Evolutionary conservation across 2,888 invertebrate species (phyloP).

Genomic region (Lasioglossum calceatum): DNA sequence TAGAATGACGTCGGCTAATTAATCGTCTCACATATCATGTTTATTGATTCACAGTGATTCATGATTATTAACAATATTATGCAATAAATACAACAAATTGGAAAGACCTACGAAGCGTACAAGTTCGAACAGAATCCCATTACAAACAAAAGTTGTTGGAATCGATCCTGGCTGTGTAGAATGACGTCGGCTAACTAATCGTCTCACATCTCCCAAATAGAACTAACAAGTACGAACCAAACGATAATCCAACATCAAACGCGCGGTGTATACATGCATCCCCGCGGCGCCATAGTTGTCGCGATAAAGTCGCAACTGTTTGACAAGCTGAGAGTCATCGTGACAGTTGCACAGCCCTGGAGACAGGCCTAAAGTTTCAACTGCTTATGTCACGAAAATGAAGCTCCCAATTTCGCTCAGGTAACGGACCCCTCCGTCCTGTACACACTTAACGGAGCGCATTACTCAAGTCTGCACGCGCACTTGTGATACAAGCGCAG

Average conservation of each 20-base stretch:
- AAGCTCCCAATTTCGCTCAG: neutral
- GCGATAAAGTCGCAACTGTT: neutral
- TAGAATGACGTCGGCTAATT: neutral
- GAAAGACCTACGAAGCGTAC: no score
- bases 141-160: neutral
- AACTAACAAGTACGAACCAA: neutral
- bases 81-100: no score
- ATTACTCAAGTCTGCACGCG: constrained; percentile 3
- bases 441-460: neutral
- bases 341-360: neutral
- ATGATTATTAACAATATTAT: no score
- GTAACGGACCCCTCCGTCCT: constrained; percentile 1
- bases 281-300: neutral
- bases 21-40: neutral
- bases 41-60: no score
- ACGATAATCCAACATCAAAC: neutral
- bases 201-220: neutral
- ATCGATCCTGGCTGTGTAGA: neutral
- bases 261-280: neutral
- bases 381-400: constrained; percentile 8
- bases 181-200: neutral
- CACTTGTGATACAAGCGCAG: neutral
- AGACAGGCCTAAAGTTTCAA: neutral
- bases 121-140: neutral
- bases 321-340: constrained; percentile 12